Conservation (phyloP, 2,888 invertebrate species). For the Stenichneumon culpator region DNA sequence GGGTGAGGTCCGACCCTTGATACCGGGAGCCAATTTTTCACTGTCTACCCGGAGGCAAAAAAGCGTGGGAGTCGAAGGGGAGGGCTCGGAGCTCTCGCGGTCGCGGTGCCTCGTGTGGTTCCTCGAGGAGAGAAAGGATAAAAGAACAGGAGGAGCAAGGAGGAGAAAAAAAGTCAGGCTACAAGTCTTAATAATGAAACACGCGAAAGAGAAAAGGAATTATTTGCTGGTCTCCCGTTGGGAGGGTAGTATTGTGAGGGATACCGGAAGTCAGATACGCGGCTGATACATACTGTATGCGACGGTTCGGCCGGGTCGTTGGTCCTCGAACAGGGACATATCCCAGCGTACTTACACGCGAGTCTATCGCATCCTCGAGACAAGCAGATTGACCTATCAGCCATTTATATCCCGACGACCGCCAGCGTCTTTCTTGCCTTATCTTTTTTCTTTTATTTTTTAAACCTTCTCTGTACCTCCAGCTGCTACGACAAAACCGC, state of each 20-base stretch:
- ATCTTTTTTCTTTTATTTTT: not conserved
- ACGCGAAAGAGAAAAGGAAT: conserved; percentile 32
- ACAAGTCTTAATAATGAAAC: conserved; percentile 48
- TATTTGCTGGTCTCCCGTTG: conserved; percentile 37
- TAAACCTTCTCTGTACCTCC: conserved; percentile 27
- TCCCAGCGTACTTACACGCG: not conserved
- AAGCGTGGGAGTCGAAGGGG: not conserved
- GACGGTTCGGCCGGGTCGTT: not conserved
- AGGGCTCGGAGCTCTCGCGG: conserved; percentile 24
- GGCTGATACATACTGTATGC: conserved; percentile 24
- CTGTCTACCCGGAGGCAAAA: conserved; percentile 49
- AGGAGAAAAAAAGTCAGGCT: conserved; percentile 8
- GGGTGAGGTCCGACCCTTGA: conserved; percentile 35
- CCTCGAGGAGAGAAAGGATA: not conserved
- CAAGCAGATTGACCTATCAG: conserved; percentile 48
- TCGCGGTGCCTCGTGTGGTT: conserved; percentile 26
- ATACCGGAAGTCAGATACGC: conserved; percentile 8
- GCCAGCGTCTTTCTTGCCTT: not conserved
- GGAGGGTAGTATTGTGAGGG: conserved; percentile 10
- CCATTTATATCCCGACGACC: conserved; percentile 37
- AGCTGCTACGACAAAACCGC: conserved; percentile 27
- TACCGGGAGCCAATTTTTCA: conserved; percentile 61
- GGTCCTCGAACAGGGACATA: not conserved
- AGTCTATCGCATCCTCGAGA: conserved; percentile 15
- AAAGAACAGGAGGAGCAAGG: not conserved